These are phyloP conservation scores for Centropus bengalensis DNA, from an alignment of 2,113 vertebrate genomes.

Conservation along the genomic window DNA sequence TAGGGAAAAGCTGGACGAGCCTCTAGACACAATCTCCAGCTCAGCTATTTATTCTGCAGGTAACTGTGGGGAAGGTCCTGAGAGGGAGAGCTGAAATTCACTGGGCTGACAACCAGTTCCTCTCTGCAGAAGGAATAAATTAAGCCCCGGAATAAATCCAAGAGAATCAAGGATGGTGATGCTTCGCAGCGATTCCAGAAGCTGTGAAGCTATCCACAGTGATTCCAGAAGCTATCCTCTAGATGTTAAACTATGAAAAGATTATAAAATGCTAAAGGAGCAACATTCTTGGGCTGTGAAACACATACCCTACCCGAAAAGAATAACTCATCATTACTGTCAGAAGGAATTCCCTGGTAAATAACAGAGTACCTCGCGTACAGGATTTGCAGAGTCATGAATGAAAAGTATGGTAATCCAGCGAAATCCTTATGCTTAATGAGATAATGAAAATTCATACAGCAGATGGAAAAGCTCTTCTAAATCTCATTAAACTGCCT, in stretches of 20 bases:
- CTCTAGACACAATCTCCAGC: not conserved
- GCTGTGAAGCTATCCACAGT: not conserved
- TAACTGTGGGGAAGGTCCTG: not conserved
- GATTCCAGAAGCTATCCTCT: not conserved
- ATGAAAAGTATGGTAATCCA: not conserved
- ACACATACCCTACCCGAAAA: not conserved
- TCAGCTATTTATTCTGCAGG: not conserved
- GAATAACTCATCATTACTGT: not conserved
- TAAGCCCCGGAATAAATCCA: not conserved
- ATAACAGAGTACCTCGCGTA: not conserved
- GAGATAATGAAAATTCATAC: not conserved
- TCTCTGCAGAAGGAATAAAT: not conserved
- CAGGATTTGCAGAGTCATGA: not conserved
- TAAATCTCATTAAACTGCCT: conserved; percentile 37
- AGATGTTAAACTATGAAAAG: not conserved
- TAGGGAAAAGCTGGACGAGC: not conserved
- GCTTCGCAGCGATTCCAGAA: not conserved
- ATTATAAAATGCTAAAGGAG: not conserved
- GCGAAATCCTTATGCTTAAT: not conserved
- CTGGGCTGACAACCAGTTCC: not conserved
- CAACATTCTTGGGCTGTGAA: not conserved
- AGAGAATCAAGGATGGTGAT: not conserved
- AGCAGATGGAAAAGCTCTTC: not conserved
- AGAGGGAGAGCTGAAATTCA: not conserved
- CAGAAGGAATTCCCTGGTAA: not conserved